Base-by-base conservation (phyloP, 2,797 vertebrate genomes). In the Gobionotothen gibberifrons region DNA sequence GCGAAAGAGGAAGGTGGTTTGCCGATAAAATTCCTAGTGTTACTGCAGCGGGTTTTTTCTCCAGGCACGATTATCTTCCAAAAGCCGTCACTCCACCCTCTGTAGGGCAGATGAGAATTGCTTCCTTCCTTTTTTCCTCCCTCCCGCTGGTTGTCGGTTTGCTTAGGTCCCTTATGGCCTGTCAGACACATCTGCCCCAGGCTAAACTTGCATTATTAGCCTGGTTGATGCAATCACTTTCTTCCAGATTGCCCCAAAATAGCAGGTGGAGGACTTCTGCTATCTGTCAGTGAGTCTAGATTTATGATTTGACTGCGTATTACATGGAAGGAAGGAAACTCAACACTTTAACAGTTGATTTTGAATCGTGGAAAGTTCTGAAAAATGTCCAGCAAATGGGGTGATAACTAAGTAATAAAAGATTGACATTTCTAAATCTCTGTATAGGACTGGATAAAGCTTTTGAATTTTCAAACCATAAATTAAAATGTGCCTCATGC, bases 41-140 rank as follows among this genome's bases (percentile, higher is more conserved):
- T 89, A 68, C 71, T 82, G 72, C 56, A 65, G 87, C 75, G 82
- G 71, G 36, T 9, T 36, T 89, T 89, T 89, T 88, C 86, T 85
- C 65, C 62, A 74, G 60, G 78, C 72, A 78, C 82, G 90, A 88
- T 93, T 93, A 94, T 93, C 90, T 93, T 90, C 52, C 74, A 44
- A 54, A 75, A 76, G 76, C 90, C 93, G 89, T 86, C 86, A 81
- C 87, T 91, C 87, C 66, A 74, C 76, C 63, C 80, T 79, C 81
- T 73, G 72, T 78, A 13, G 51, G 76, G 77, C 7, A 44, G 78
- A 86, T 84, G 81, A 85, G 87, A 88, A 89, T 83, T 72, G 76
- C 83, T 68, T 49, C 74, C 52, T 72, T 73, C 39, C 75, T 62
- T 71, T 78, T 42, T 9, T 4, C 14, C 36, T 13, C 9, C 17